Evolutionary conservation across 2,888 invertebrate genomes (phyloP).

Genomic region (Callosobruchus maculatus): DNA sequence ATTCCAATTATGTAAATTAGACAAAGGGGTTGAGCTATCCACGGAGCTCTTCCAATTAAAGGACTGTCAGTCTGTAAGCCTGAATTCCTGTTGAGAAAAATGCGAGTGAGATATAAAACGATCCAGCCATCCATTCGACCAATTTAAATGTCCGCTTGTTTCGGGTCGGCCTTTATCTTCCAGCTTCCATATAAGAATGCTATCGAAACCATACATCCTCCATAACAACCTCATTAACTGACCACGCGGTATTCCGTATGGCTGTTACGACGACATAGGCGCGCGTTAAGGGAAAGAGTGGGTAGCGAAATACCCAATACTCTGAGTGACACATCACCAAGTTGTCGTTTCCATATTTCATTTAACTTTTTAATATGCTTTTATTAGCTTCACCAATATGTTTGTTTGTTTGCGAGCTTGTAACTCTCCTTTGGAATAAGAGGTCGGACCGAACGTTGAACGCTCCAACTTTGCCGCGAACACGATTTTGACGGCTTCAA

Average conservation of each 20-base stretch:
- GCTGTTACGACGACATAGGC: not conserved
- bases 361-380: too few species aligned
- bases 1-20: not conserved
- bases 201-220: not conserved
- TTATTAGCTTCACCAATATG: too few species aligned
- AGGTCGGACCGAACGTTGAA: too few species aligned
- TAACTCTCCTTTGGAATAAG: too few species aligned
- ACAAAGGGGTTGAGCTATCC: not conserved
- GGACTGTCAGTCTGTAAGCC: not conserved
- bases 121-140: not conserved
- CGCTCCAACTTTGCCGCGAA: too few species aligned
- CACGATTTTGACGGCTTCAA: too few species aligned
- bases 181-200: not conserved
- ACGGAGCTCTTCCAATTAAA: not conserved
- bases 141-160: not conserved
- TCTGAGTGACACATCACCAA: too few species aligned
- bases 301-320: too few species aligned
- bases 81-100: not conserved
- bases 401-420: too few species aligned
- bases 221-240: not conserved
- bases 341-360: too few species aligned
- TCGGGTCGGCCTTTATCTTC: not conserved
- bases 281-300: not conserved
- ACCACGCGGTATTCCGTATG: not conserved
- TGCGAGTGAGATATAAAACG: not conserved